Base-by-base conservation (phyloP, 2,113 vertebrate species). In the Solea senegalensis region DNA sequence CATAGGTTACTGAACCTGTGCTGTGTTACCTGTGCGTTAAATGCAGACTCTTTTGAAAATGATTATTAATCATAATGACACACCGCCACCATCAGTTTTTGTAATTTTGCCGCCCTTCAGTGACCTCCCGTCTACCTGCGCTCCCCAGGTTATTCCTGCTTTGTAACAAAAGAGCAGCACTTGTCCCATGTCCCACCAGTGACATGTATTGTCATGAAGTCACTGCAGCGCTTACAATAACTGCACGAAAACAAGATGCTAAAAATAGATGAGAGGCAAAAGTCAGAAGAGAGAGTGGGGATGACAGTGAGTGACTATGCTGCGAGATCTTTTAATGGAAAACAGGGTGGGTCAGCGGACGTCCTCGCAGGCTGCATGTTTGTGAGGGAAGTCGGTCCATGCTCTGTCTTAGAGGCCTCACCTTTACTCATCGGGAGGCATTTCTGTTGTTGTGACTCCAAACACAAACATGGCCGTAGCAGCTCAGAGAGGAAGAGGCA, bases 301-400 rank as follows among this genome's bases (percentile, higher is more conserved):
- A 72, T 83, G 83, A 81, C 85, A 85, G 84, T 66, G 69, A 86
- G 69, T 46, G 78, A 81, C 56, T 50, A 60, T 34, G 52, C 67
- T 72, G 74, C 86, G 80, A 80, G 76, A 78, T 82, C 55, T 68
- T 85, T 81, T 76, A 62, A 82, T 81, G 80, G 83, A 86, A 87
- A 86, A 88, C 71, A 81, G 88, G 81, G 77, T 82, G 81, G 79
- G 80, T 83, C 69, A 69, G 77, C 84, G 86, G 90, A 91, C 83
- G 82, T 92, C 89, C 91, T 88, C 74, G 55, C 71, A 69, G 21
- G 70, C 72, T 67, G 39, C 48, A 72, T 78, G 72, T 80, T 83
- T 82, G 62, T 70, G 70, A 86, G 79, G 86, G 82, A 90, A 84
- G 80, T 48, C 11, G 45, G 45, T 83, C 64, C 67, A 62, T 2